Base-by-base conservation (phyloP, 2,888 invertebrate genomes). In the Acrobasis consociella region DNA sequence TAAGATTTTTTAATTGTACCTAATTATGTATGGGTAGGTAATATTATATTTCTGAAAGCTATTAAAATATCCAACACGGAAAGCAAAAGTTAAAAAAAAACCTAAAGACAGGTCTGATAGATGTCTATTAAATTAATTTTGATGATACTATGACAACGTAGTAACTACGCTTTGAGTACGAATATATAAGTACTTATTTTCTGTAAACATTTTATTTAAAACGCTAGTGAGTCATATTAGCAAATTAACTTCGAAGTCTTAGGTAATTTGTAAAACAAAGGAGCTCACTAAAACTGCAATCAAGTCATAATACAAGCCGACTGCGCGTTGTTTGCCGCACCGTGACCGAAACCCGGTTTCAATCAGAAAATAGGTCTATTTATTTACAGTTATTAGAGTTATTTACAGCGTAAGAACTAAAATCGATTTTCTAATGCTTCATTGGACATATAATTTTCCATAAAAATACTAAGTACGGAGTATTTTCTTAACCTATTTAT, bases 191-290 rank as follows among this genome's bases (percentile, higher is more conserved):
- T 46, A 46, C 13, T 46, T 46, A 11, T 42, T 42, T 42, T 42
- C 42, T 42, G 42, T 11, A 42, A 46, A 46, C 11, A 13, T 46
- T 46, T 46, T n/a, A 46, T 46, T 11, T 46, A 13, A 13, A 46
- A 13, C 13, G n/a, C 46, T 46, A 46, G 46, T 46, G 46, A n/a
- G 46, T 46, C 46, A 46, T 10, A 42, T 42, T 42, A 10, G 46
- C 46, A 46, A 46, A 46, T 46, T 46, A 46, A 46, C 46, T 46
- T 46, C n/a, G 13, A 46, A 46, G 46, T 46, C 10, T n/a, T n/a
- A n/a, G n/a, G 46, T 46, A 46, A 46, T 46, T 46, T 46, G 46
- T 46, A 46, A 46, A 46, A 46, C 46, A 46, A 46, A 13, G 46
- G 46, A 46, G n/a, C 46, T 31, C 13, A 46, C 11, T 11, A 13